Evolutionary conservation across 1,140 invertebrate genomes (phyloP).

Genomic region (Homarus americanus): DNA sequence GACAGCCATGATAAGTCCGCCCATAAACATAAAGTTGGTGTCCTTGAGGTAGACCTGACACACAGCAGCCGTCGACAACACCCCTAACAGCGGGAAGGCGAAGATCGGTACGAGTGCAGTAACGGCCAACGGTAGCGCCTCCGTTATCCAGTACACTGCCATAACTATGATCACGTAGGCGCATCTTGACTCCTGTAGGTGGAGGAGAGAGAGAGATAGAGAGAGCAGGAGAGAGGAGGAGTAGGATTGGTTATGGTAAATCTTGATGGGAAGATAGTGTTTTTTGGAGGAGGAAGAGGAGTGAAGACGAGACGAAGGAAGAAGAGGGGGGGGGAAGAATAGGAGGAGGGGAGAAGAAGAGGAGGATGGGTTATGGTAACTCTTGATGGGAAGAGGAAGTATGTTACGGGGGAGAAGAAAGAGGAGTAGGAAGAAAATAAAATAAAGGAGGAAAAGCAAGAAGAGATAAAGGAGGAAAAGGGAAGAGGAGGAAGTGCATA

Average conservation of each 20-base stretch:
- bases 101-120: constrained; percentile 92
- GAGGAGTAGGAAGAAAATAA: too few species aligned
- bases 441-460: too few species aligned
- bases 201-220: constrained; percentile 19
- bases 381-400: background rate
- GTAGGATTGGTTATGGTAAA: background rate
- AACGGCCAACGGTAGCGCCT: constrained; percentile 88
- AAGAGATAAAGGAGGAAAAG: background rate
- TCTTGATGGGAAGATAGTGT: background rate
- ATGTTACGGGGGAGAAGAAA: background rate
- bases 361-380: background rate
- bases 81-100: constrained; percentile 84
- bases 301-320: background rate
- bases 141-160: constrained; percentile 91
- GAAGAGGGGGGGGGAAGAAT: too few species aligned
- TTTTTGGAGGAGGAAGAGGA: too few species aligned
- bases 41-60: constrained; percentile 89
- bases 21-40: constrained; percentile 46
- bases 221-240: background rate
- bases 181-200: constrained; percentile 77
- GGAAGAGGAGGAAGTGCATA: background rate
- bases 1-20: constrained; percentile 21
- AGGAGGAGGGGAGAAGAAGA: background rate
- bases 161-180: constrained; percentile 90
- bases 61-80: constrained; percentile 81